A percentile compares a stretch with the other conserved stretches of the same genome.
Conservation (phyloP, 1,140 invertebrate species). For the Drosophila dunni region DNA sequence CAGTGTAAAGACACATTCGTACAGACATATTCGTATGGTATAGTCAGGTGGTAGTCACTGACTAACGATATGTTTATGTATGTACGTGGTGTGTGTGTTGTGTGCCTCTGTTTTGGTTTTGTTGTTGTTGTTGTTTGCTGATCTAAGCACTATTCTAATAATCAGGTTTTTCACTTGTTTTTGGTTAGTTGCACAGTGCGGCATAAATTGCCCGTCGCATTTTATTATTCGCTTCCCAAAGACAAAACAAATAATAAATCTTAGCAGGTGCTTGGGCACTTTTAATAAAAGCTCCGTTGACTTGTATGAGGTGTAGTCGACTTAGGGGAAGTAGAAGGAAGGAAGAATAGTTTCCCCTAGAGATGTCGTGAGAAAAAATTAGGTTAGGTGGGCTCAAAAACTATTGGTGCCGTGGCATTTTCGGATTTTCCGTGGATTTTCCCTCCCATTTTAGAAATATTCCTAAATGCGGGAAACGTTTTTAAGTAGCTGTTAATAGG, state of each 20-base stretch:
- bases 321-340: neutral
- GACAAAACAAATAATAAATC: conserved; percentile 47
- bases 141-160: conserved; percentile 59
- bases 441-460: too few species aligned
- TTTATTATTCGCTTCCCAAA: conserved; percentile 23
- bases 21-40: too few species aligned
- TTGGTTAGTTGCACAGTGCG: conserved; percentile 29
- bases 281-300: neutral
- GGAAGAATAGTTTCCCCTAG: too few species aligned
- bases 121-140: conserved; percentile 19
- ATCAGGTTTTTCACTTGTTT: conserved; percentile 66
- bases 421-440: too few species aligned
- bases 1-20: too few species aligned
- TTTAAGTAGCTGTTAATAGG: too few species aligned
- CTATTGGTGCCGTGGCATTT: too few species aligned
- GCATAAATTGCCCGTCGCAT: conserved; percentile 41
- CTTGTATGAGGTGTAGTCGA: neutral
- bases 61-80: conserved; percentile 38
- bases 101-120: neutral
- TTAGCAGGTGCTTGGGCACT: neutral
- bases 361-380: too few species aligned
- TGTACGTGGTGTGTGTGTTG: conserved; percentile 4
- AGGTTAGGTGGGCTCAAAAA: too few species aligned
- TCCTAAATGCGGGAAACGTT: too few species aligned
- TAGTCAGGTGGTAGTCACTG: conserved; percentile 35